phyloP scores from a whole-genome alignment of 2,797 vertebrate species.

The Bradypus variegatus region DNA sequence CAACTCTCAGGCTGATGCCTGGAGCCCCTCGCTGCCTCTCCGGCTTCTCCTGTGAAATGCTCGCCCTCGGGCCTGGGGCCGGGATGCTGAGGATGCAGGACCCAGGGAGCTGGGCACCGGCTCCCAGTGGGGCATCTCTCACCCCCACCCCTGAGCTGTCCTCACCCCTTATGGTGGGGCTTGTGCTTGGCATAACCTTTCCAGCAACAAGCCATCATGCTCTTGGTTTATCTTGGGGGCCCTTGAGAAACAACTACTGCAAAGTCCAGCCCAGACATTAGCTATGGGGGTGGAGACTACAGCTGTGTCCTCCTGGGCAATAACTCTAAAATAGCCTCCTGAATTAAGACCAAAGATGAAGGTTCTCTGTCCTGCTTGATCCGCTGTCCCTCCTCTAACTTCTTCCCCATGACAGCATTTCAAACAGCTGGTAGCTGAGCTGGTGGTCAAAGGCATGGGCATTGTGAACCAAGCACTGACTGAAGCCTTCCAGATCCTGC shows the following conservation, averaged over 20 bases:
- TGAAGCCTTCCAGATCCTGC: conserved; percentile 91
- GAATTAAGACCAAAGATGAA: not conserved
- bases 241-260: not conserved
- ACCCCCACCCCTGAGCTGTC: not conserved
- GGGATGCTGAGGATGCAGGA: not conserved
- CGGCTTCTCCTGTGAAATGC: not conserved
- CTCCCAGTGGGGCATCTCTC: not conserved
- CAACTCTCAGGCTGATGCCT: not conserved
- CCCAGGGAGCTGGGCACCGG: too few relatives aligned
- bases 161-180: not conserved
- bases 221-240: not conserved
- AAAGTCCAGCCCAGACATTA: not conserved
- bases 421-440: conserved; percentile 86
- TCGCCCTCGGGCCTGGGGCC: fast-evolving
- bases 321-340: not conserved
- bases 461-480: conserved; percentile 88
- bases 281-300: not conserved
- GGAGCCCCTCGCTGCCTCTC: not conserved
- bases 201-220: not conserved
- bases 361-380: not conserved
- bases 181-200: too few relatives aligned
- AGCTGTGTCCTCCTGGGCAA: not conserved
- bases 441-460: conserved; percentile 92
- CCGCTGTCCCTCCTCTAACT: not conserved
- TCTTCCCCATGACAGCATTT: conserved; percentile 80